Base-by-base conservation (phyloP, 2,888 invertebrate species). In the Sphaeridia pumilis region DNA sequence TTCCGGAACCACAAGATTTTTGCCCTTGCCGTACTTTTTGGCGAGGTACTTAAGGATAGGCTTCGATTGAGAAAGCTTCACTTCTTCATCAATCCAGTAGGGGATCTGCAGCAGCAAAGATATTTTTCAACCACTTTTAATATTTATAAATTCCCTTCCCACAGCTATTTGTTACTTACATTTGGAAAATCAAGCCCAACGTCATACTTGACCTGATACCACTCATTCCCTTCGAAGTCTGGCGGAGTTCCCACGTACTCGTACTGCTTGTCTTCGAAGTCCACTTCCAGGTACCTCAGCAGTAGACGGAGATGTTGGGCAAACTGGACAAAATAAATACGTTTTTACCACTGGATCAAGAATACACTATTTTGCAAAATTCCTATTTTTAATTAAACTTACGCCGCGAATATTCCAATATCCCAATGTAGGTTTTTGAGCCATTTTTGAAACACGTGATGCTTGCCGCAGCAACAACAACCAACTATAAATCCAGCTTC, bases 71-170 rank as follows among this genome's bases (percentile, higher is more conserved):
- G 71, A 70, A 21, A 73, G 58, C 53, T 70, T 71, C 3, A 69
- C 60, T 22, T 71, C 68, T 0, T 69, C 72, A 64, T 73, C 73
- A 20, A 72, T 67, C 61, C 69, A 72, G 60, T 72, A 73, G 0
- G 73, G 73, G 21, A 56, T 26, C 56, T 56, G 20, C 31, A 38
- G 46, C n/a, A n/a, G n/a, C n/a, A n/a, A n/a, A n/a, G 7, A 10
- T 31, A 31, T 31, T 7, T 31, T 10, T 10, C 14, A 31, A 14
- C 31, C 14, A 10, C 31, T 31, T 10, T 14, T 10, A 14, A 10
- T 31, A 31, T 31, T 14, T 31, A 31, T 31, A 31, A 31, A 31
- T 10, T 31, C 7, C 10, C 31, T 31, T 14, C 7, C 14, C 7
- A 14, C 7, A 31, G 14, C 31, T 7, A 10, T 31, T 10, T 31